phyloP scores from a whole-genome alignment of 2,797 vertebrate species.

The Premnoplex brunnescens region DNA sequence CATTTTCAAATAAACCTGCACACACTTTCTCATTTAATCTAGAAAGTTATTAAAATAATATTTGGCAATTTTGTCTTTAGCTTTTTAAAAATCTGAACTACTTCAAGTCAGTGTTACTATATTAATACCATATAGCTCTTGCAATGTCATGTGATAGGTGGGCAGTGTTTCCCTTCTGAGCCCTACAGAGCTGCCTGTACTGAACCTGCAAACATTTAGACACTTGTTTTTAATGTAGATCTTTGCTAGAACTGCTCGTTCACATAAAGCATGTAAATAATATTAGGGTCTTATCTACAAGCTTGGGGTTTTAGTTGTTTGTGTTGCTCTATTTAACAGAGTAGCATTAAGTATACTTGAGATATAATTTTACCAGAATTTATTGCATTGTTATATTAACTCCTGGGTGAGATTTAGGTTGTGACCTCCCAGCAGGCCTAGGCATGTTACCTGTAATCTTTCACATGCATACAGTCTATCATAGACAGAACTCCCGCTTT shows the following conservation, averaged over 20 bases:
- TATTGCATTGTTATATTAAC: constrained; percentile 43
- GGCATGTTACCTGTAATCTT: constrained; percentile 78
- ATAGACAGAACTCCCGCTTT: constrained; percentile 79
- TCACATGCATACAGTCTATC: constrained; percentile 77
- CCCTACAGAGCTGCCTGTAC: not conserved
- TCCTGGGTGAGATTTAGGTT: constrained; percentile 64
- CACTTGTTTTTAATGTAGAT: not conserved
- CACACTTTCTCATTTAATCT: not conserved
- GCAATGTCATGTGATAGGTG: not conserved
- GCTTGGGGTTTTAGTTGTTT: not conserved
- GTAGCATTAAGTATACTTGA: not conserved
- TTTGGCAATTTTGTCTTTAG: not conserved
- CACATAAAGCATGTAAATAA: not conserved
- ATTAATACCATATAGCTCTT: not conserved
- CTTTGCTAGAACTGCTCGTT: not conserved
- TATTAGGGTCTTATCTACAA: not conserved
- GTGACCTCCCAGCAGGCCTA: constrained; percentile 71
- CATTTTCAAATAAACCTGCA: not conserved
- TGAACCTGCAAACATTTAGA: not conserved
- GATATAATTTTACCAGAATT: constrained; percentile 39
- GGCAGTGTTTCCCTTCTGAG: not conserved
- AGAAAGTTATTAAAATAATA: not conserved
- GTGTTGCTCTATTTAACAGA: not conserved
- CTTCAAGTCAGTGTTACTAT: not conserved
- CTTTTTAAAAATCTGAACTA: not conserved